These are phyloP conservation scores for Python bivittatus DNA, from an alignment of 2,113 vertebrate genomes.

Conservation along the genomic window DNA sequence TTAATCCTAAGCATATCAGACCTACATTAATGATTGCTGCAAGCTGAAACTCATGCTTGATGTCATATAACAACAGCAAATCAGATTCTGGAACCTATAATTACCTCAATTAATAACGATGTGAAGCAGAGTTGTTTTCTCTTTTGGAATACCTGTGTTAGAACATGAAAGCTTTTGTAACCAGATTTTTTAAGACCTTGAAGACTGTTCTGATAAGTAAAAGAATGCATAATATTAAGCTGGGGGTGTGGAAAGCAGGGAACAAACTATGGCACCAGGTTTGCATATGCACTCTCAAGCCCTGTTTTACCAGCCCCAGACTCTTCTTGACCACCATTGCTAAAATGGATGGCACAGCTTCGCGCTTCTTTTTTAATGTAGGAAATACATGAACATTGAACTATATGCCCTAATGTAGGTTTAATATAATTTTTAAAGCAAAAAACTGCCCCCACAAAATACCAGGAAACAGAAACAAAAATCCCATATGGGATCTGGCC, in stretches of 20 bases:
- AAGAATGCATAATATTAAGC: neutral
- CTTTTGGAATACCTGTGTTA: neutral
- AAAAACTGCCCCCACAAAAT: neutral
- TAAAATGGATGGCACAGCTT: neutral
- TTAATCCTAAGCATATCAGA: neutral
- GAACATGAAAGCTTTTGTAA: neutral
- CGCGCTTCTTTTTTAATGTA: neutral
- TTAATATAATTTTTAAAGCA: neutral
- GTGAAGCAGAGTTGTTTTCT: neutral
- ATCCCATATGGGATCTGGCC: no score
- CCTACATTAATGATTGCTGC: neutral
- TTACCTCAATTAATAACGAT: neutral
- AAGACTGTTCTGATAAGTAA: neutral
- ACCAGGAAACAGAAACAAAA: neutral
- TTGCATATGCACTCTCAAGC: neutral
- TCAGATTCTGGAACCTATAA: conserved; percentile 9
- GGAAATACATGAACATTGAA: neutral
- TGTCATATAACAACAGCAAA: neutral
- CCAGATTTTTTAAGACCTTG: neutral
- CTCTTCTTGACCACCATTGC: neutral
- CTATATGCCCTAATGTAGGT: neutral
- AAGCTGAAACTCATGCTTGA: conserved; percentile 4
- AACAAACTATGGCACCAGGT: neutral
- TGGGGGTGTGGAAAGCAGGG: neutral
- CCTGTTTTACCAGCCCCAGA: neutral